Conservation (phyloP, 2,113 vertebrate species). For the Hippocampus abdominalis region DNA sequence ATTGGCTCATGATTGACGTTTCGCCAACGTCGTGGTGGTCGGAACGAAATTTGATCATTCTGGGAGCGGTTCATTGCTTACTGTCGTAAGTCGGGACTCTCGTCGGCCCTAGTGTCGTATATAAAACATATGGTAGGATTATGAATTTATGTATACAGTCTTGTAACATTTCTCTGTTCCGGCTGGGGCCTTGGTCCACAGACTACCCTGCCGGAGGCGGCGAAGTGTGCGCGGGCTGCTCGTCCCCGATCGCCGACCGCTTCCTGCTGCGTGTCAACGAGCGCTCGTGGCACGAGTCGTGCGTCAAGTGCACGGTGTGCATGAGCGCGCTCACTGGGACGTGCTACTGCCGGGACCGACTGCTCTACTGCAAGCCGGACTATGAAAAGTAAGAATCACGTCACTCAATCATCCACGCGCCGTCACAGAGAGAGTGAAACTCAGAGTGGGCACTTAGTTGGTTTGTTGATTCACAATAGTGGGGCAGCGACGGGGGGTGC, state of each 20-base stretch:
- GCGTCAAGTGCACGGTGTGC: slow-evolving; percentile 84
- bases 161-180: neutral
- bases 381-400: slow-evolving; percentile 82
- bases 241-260: slow-evolving; percentile 81
- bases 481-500: no score
- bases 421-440: no score
- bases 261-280: slow-evolving; percentile 86
- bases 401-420: neutral
- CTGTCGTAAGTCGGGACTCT: neutral
- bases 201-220: slow-evolving; percentile 67
- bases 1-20: no score
- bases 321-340: slow-evolving; percentile 79
- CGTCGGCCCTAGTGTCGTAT: no score
- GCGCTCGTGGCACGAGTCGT: slow-evolving; percentile 85
- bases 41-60: no score
- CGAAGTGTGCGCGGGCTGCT: slow-evolving; percentile 83
- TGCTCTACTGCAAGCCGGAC: slow-evolving; percentile 88
- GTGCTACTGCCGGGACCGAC: slow-evolving; percentile 83
- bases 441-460: no score
- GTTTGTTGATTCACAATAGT: no score
- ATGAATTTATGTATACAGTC: no score
- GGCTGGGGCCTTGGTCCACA: slow-evolving; percentile 16
- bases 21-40: no score
- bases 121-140: no score
- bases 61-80: no score